A percentile compares a stretch with the other conserved stretches of the same genome.
Conservation (phyloP, 2,888 invertebrate genomes). For the Trichopria drosophilae region DNA sequence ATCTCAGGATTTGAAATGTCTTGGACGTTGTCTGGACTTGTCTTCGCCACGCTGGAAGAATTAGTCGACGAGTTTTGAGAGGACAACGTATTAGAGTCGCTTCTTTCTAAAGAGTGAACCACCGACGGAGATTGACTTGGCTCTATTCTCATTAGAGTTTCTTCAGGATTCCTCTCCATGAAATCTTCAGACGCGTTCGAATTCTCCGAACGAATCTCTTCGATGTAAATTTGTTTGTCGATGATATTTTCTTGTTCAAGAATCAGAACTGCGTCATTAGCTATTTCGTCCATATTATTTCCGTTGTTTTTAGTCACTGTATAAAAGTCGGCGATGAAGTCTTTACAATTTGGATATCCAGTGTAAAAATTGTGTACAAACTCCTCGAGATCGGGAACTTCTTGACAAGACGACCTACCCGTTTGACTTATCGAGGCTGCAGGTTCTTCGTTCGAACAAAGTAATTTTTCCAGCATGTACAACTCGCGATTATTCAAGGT, state of each 20-base stretch:
- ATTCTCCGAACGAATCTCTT: too few relatives aligned
- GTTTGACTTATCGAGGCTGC: constrained; percentile 41
- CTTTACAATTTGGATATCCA: constrained; percentile 70
- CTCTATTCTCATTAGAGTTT: too few relatives aligned
- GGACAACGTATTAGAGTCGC: too few relatives aligned
- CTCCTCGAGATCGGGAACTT: constrained; percentile 65
- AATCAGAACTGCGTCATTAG: constrained; percentile 51
- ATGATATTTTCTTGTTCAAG: constrained; percentile 43
- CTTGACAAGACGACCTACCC: constrained; percentile 44
- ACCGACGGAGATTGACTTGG: too few relatives aligned
- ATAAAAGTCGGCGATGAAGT: constrained; percentile 62
- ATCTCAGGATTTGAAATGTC: constrained; percentile 46
- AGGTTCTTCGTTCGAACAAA: constrained; percentile 87
- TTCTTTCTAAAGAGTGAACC: too few relatives aligned
- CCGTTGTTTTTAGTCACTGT: constrained; percentile 54
- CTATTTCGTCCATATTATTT: constrained; percentile 55
- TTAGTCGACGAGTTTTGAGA: too few relatives aligned
- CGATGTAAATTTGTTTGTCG: too few relatives aligned
- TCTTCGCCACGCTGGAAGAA: background rate
- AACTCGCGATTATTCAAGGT: constrained; percentile 84
- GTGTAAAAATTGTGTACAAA: constrained; percentile 73
- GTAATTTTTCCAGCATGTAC: constrained; percentile 79
- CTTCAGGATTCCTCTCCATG: too few relatives aligned
- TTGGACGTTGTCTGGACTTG: constrained; percentile 26
- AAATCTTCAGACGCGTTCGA: too few relatives aligned